Percentiles rank a stretch among this genome's conserved stretches.
Evolutionary conservation across 2,888 invertebrate species (phyloP).

Genomic region (Allygus modestus): DNA sequence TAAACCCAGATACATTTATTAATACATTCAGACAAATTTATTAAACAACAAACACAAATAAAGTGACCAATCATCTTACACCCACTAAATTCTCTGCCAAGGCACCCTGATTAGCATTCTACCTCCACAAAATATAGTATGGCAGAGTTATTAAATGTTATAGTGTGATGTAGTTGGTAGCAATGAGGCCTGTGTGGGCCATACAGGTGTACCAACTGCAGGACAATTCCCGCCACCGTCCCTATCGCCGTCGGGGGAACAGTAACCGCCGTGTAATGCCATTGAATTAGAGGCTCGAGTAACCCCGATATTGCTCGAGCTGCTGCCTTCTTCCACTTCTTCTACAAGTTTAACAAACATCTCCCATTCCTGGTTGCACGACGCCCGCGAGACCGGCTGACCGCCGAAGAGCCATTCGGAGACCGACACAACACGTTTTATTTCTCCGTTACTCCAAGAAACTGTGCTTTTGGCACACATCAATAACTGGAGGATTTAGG

Average conservation of each 20-base stretch:
- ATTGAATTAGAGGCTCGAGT: slow-evolving; percentile 67
- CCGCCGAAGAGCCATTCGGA: slow-evolving; percentile 52
- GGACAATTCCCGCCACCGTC: slow-evolving; percentile 60
- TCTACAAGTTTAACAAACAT: slow-evolving; percentile 55
- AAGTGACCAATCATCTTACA: too few relatives aligned
- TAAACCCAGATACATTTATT: too few relatives aligned
- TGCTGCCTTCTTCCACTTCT: slow-evolving; percentile 47
- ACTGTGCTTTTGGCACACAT: slow-evolving; percentile 44
- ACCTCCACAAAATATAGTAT: slow-evolving; percentile 13
- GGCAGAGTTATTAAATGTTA: slow-evolving; percentile 46
- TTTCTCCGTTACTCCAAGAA: slow-evolving; percentile 30
- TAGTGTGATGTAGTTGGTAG: slow-evolving; percentile 47
- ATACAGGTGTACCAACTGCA: slow-evolving; percentile 61
- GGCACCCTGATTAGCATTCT: too few relatives aligned
- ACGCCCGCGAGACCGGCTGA: slow-evolving; percentile 21
- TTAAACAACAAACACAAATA: too few relatives aligned
- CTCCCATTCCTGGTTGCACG: slow-evolving; percentile 29
- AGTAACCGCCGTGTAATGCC: slow-evolving; percentile 67
- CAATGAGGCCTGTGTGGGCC: slow-evolving; percentile 60
- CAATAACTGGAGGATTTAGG: slow-evolving; percentile 17
- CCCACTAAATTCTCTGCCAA: too few relatives aligned
- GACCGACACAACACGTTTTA: slow-evolving; percentile 34
- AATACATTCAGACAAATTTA: too few relatives aligned
- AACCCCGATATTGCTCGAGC: slow-evolving; percentile 54
- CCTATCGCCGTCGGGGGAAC: slow-evolving; percentile 65